phyloP scores from a whole-genome alignment of 2,797 vertebrate species.

The Cirrhinus molitorella region DNA sequence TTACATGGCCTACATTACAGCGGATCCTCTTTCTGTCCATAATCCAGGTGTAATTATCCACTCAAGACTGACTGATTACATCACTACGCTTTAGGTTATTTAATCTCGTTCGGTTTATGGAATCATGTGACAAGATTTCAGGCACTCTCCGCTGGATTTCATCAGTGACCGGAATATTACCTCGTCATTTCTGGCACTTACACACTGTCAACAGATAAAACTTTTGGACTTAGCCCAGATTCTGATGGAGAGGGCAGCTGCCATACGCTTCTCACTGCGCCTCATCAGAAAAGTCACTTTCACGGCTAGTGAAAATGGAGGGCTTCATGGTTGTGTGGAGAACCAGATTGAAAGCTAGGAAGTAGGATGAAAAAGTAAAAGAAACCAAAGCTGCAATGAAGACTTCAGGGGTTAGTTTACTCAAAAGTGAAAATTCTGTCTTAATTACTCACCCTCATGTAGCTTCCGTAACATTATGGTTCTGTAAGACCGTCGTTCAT shows the following conservation, averaged over 20 bases:
- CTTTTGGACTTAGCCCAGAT: slow-evolving; percentile 60
- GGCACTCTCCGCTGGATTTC: slow-evolving; percentile 38
- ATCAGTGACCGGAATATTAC: slow-evolving; percentile 61
- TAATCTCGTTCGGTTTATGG: slow-evolving; percentile 28
- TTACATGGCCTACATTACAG: background rate
- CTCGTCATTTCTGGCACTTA: slow-evolving; percentile 58
- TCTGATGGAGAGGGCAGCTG: slow-evolving; percentile 62
- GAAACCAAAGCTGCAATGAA: background rate
- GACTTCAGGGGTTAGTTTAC: background rate
- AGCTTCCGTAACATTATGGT: too few relatives aligned
- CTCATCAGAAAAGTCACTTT: slow-evolving; percentile 49
- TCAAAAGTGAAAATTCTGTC: too few relatives aligned
- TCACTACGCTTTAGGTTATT: slow-evolving; percentile 21
- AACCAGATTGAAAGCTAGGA: slow-evolving; percentile 6
- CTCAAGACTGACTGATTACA: slow-evolving; percentile 6
- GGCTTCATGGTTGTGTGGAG: background rate
- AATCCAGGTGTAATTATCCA: slow-evolving; percentile 33
- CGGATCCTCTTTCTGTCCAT: slow-evolving; percentile 4
- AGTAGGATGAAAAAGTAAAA: background rate
- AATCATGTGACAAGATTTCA: slow-evolving; percentile 46
- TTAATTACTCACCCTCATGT: too few relatives aligned
- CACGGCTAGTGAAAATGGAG: slow-evolving; percentile 22
- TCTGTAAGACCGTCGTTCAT: too few relatives aligned
- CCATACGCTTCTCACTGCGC: slow-evolving; percentile 48
- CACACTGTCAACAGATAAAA: slow-evolving; percentile 51